Percentiles rank a stretch among this genome's conserved stretches.
Conservation (phyloP, 2,888 invertebrate genomes). For the Scaptomyza polygonia region DNA sequence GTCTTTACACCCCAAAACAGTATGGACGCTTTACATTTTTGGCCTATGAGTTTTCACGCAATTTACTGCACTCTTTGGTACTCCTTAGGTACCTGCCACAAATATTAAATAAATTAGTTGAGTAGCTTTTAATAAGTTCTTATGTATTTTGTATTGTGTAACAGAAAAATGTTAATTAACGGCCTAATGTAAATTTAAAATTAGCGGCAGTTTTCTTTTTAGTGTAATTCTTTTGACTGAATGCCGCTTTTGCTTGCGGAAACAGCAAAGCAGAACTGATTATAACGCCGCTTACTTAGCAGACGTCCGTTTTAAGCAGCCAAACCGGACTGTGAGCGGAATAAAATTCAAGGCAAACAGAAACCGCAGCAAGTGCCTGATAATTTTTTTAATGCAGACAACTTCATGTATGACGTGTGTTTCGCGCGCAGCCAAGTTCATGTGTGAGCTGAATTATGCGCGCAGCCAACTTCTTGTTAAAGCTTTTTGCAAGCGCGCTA, state of each 20-base stretch:
- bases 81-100: conserved; percentile 60
- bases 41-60: conserved; percentile 75
- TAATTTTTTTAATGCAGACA: background rate
- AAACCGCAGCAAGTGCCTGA: background rate
- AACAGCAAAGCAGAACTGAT: background rate
- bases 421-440: conserved; percentile 14
- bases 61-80: conserved; percentile 64
- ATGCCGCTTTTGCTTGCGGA: background rate
- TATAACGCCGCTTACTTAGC: background rate
- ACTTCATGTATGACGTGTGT: conserved; percentile 4
- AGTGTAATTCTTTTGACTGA: too few species aligned
- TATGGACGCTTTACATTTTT: conserved; percentile 79
- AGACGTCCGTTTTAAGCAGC: background rate
- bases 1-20: conserved; percentile 72
- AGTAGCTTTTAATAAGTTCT: background rate
- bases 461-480: conserved; percentile 7
- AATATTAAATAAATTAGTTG: background rate
- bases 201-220: background rate
- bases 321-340: background rate
- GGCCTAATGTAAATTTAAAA: background rate
- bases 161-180: background rate
- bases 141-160: background rate
- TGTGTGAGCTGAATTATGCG: background rate
- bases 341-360: background rate
- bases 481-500: background rate